Evolutionary conservation across 2,888 invertebrate genomes (phyloP).

Genomic region (Philereme transversata): DNA sequence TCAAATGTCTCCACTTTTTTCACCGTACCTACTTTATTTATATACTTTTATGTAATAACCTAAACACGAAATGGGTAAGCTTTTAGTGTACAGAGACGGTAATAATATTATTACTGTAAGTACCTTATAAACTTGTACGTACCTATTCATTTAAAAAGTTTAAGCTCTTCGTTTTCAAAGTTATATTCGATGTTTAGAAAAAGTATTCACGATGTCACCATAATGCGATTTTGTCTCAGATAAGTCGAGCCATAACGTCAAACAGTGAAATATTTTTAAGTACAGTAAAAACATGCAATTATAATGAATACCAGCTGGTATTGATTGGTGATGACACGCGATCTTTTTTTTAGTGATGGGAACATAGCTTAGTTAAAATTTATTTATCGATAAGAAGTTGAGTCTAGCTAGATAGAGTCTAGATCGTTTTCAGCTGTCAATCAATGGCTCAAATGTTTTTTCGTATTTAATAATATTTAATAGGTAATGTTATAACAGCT

Average conservation of each 20-base stretch:
- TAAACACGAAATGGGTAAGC: too few relatives aligned
- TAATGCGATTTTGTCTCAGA: constrained; percentile 46
- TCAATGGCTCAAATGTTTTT: too few relatives aligned
- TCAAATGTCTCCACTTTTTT: too few relatives aligned
- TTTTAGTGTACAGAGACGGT: too few relatives aligned
- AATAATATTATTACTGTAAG: too few relatives aligned
- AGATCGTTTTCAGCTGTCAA: too few relatives aligned
- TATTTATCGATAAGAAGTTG: background rate
- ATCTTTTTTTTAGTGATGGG: constrained; percentile 44
- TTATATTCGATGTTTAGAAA: constrained; percentile 19
- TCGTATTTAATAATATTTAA: too few relatives aligned
- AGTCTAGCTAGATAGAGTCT: too few relatives aligned
- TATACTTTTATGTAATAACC: too few relatives aligned
- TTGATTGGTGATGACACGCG: constrained; percentile 68
- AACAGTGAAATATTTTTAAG: constrained; percentile 61
- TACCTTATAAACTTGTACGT: too few relatives aligned
- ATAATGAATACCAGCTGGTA: constrained; percentile 69
- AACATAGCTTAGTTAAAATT: constrained; percentile 12
- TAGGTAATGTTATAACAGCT: too few relatives aligned
- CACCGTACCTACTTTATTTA: too few relatives aligned
- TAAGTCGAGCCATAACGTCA: constrained; percentile 42
- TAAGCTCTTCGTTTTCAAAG: constrained; percentile 4
- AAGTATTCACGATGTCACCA: constrained; percentile 43
- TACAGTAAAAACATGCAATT: constrained; percentile 69
- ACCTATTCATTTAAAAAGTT: background rate